Percentiles rank a stretch among this genome's conserved stretches.
These are phyloP conservation scores for Acrossocheilus wenchowensis DNA, from an alignment of 2,797 vertebrate genomes.

Conservation along the genomic window DNA sequence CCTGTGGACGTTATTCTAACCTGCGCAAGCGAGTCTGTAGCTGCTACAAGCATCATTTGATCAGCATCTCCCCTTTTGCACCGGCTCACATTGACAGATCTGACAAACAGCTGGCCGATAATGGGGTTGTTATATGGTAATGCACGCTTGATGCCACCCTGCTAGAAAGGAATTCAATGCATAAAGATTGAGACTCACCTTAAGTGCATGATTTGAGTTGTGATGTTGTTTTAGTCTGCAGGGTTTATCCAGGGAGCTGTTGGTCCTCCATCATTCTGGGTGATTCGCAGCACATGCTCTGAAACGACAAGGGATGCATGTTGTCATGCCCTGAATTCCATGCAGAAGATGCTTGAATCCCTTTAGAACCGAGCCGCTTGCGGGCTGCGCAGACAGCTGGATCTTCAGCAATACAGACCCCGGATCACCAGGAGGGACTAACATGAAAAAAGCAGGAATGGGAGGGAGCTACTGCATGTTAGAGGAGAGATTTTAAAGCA, in stretches of 20 bases:
- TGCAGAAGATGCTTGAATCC: conserved; percentile 47
- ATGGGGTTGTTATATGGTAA: conserved; percentile 44
- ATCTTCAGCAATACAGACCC: conserved; percentile 26
- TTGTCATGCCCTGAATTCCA: conserved; percentile 57
- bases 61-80: conserved; percentile 19
- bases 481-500: conserved; percentile 32
- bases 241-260: conserved; percentile 66
- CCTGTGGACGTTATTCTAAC: conserved; percentile 16
- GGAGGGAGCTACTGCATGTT: conserved; percentile 29
- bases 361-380: conserved; percentile 12
- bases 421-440: conserved; percentile 39
- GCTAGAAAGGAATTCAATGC: conserved; percentile 26
- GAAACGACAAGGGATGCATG: conserved; percentile 60
- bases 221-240: conserved; percentile 63
- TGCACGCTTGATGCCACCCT: background rate
- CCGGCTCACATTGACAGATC: conserved; percentile 16
- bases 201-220: conserved; percentile 64
- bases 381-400: background rate
- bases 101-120: conserved; percentile 38
- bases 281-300: conserved; percentile 65
- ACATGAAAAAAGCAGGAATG: conserved; percentile 1
- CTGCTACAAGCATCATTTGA: conserved; percentile 6
- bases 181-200: conserved; percentile 65
- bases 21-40: conserved; percentile 9
- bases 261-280: conserved; percentile 60